phyloP scores from a whole-genome alignment of 2,888 invertebrate species.

The Eupithecia abbreviata region DNA sequence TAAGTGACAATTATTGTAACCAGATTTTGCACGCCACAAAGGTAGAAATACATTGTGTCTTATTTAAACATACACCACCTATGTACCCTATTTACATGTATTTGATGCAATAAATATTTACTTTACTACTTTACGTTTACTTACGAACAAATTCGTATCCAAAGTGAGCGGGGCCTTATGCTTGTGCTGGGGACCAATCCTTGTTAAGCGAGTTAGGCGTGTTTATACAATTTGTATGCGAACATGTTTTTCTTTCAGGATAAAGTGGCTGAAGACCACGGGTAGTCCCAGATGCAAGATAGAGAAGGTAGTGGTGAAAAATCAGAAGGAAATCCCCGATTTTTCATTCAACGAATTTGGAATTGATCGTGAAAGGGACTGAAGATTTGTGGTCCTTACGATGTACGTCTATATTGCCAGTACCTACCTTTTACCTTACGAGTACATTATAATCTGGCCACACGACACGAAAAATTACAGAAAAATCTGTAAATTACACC shows the following conservation, averaged over 20 bases:
- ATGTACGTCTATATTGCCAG: neutral
- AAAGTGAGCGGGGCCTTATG: too few species aligned
- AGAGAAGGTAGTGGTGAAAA: slow-evolving; percentile 88
- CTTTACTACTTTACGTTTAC: too few species aligned
- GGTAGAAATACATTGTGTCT: too few species aligned
- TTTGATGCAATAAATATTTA: too few species aligned
- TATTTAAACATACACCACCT: too few species aligned
- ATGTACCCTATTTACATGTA: too few species aligned
- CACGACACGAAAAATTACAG: neutral
- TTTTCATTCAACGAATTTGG: slow-evolving; percentile 79
- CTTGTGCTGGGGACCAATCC: neutral
- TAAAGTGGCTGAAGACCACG: slow-evolving; percentile 82
- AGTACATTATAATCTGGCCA: neutral
- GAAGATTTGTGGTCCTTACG: slow-evolving; percentile 13
- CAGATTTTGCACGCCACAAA: too few species aligned
- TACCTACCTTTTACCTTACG: neutral
- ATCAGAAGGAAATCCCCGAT: slow-evolving; percentile 83
- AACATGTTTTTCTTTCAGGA: slow-evolving; percentile 64
- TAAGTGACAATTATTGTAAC: too few species aligned
- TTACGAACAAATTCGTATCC: too few species aligned
- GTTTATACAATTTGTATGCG: neutral
- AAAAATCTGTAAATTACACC: neutral
- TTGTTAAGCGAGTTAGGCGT: neutral
- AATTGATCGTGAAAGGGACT: slow-evolving; percentile 64
- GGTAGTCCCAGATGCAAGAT: slow-evolving; percentile 91